Base-by-base conservation (phyloP, 1,140 invertebrate species). In the Euglossa dilemma region DNA sequence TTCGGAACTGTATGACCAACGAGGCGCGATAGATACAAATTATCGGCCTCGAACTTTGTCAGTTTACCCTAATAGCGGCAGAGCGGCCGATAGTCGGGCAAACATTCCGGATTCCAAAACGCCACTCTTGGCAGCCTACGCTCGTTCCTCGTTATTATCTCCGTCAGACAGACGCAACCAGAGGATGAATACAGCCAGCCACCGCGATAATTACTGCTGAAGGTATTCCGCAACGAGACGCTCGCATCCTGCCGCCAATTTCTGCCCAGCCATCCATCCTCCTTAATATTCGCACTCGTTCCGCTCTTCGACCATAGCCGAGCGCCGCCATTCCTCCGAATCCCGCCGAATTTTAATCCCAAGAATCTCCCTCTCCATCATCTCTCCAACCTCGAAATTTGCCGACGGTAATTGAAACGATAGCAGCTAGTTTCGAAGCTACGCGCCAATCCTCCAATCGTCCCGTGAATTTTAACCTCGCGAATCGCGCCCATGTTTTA, bases 171-270 rank as follows among this genome's bases (percentile, higher is more conserved):
- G 69, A 66, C 61, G 61, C 36, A 47, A 75, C 56, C 7, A 6
- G 36, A 20, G 70, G 50, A 81, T 66, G 79, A 75, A 81, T 75
- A 52, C 71, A 57, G n/a, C n/a, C 59, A 67, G 28, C 43, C 25
- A 73, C 57, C 36, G 79, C 79, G 70, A 81, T 81, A 81, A 81
- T 81, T 81, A 81, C 45, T 47, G 70, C 11, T 36, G 61, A 56
- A 74, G 71, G 79, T 56, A 74, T 66, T 47, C 52, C 69, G 47
- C 12, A 72, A 72, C 69, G 57, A 63, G 69, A 72, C 78, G n/a
- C 6, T 47, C 52, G 64, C 25, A 59, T 79, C 66, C 69, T 52
- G 28, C 59, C 70, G 61, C 59, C 79, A 81, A 81, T 74, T 63
- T 56, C 6, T 56, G 18, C 36, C 7, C 67, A 18, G 9, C 50